Conservation (phyloP, 1,140 invertebrate species). For the Hetaerina americana region DNA sequence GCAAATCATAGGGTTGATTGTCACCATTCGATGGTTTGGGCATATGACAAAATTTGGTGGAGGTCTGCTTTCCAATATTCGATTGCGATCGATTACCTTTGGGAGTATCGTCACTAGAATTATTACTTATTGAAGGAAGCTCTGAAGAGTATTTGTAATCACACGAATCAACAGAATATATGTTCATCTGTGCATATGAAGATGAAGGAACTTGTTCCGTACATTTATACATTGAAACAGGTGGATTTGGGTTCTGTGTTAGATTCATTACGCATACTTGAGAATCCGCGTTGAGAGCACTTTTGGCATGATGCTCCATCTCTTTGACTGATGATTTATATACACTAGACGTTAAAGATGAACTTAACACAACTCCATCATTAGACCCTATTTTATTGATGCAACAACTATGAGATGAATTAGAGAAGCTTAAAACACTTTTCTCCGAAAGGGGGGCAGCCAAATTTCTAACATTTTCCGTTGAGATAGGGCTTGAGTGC, state of each 20-base stretch:
- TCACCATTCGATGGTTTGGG: not conserved
- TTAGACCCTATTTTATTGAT: not conserved
- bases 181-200: not conserved
- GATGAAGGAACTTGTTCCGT: not conserved
- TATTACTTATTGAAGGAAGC: not conserved
- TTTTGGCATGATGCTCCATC: not conserved
- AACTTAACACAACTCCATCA: not conserved
- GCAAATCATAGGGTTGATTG: not conserved
- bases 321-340: not conserved
- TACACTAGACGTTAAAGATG: not conserved
- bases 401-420: not conserved
- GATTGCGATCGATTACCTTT: not conserved
- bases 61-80: not conserved
- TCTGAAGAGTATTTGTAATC: not conserved
- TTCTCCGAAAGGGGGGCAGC: not conserved
- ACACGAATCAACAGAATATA: not conserved
- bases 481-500: not conserved
- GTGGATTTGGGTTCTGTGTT: not conserved
- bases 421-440: not conserved
- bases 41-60: not conserved
- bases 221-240: not conserved
- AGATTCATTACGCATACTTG: not conserved
- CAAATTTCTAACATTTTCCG: not conserved
- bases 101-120: not conserved
- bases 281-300: not conserved